phyloP scores from a whole-genome alignment of 2,797 vertebrate genomes.

The Sciurus vulgaris region DNA sequence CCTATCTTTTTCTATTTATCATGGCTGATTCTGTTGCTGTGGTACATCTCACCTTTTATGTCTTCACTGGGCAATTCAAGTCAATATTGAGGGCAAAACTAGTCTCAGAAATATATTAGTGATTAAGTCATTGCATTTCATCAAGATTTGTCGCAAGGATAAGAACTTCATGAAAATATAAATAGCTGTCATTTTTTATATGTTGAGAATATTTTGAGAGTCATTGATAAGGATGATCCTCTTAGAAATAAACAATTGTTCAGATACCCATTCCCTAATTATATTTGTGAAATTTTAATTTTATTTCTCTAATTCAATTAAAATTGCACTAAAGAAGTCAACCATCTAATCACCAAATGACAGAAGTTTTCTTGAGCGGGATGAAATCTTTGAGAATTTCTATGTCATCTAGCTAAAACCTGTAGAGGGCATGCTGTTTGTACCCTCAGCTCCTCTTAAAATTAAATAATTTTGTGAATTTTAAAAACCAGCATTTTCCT shows the following conservation, averaged over 20 bases:
- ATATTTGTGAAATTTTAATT: background rate
- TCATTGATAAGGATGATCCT: background rate
- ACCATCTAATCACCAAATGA: background rate
- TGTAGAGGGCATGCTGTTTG: background rate
- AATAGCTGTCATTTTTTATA: background rate
- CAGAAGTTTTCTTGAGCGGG: background rate
- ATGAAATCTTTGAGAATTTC: background rate
- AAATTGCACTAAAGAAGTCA: background rate
- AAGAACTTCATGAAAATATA: slow-evolving; percentile 2
- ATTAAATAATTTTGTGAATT: background rate
- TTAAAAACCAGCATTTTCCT: background rate
- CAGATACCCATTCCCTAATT: background rate
- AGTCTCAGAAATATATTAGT: slow-evolving; percentile 12
- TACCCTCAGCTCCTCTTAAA: slow-evolving; percentile 11
- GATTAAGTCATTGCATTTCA: slow-evolving; percentile 33
- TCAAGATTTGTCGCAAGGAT: background rate
- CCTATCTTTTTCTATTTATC: background rate
- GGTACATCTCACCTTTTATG: background rate
- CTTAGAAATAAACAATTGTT: background rate
- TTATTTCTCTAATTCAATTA: background rate
- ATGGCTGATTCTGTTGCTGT: background rate
- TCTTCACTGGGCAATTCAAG: slow-evolving; percentile 9
- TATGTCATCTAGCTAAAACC: background rate
- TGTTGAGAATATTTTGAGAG: slow-evolving; percentile 9
- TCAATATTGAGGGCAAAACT: slow-evolving; percentile 47